These are phyloP conservation scores for Lepidotrigona ventralis DNA, from an alignment of 1,140 invertebrate species.

Conservation along the genomic window DNA sequence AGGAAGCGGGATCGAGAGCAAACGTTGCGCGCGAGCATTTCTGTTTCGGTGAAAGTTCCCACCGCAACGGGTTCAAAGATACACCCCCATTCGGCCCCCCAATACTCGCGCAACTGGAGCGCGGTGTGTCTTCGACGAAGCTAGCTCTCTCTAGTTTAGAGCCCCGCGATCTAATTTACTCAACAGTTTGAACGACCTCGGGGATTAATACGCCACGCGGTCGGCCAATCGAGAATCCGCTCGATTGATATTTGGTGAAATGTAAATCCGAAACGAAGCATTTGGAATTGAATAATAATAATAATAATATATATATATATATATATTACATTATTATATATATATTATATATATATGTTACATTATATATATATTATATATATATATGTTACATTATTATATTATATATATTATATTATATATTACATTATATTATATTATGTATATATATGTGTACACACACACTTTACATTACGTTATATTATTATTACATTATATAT, in stretches of 20 bases:
- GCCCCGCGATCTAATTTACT: conserved; percentile 20
- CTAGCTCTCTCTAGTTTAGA: neutral
- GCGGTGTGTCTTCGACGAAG: neutral
- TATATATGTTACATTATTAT: too few relatives aligned
- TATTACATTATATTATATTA: too few relatives aligned
- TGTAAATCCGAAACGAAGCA: too few relatives aligned
- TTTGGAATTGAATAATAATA: too few relatives aligned
- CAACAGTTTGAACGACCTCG: neutral
- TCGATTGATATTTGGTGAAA: neutral
- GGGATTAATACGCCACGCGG: neutral
- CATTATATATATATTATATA: too few relatives aligned
- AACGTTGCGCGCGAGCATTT: conserved; percentile 17
- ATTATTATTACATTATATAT: too few relatives aligned
- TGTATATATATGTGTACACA: too few relatives aligned
- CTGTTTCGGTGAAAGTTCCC: conserved; percentile 29
- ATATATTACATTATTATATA: too few relatives aligned
- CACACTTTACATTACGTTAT: too few relatives aligned
- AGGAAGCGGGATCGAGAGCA: conserved; percentile 27
- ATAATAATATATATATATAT: too few relatives aligned
- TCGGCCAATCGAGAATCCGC: conserved; percentile 13
- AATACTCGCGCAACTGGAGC: neutral
- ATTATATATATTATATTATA: too few relatives aligned
- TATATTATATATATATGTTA: too few relatives aligned
- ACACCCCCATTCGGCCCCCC: neutral
- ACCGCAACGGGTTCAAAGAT: neutral